Evolutionary conservation across 2,113 vertebrate species (phyloP), one percentile per base, ranked within the genome.

Genomic region (Morone chrysops): DNA sequence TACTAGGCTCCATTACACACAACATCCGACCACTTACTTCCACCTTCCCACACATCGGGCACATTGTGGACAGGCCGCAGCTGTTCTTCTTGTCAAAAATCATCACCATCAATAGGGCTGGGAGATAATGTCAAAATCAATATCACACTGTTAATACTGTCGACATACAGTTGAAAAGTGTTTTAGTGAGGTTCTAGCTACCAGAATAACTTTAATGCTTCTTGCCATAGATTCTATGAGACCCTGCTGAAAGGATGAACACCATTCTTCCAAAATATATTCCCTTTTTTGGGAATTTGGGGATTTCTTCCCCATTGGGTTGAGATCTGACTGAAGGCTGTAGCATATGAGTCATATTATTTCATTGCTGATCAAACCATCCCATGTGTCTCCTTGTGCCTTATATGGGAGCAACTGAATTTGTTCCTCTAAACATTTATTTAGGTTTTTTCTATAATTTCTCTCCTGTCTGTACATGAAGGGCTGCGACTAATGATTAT

Each of bases 1-100:
- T 22, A 45, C 48, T 2, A 50, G 45, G 47, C 62, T 75, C 13
- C 7, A 81, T 87, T 71, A 83, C 36, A 78, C 73, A 62, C 41
- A 69, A 1, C 16, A 51, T 63, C 71, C 60, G 17, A 78, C 80
- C 25, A n/a, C 45, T 57, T 10, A 8, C 60, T 75, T 71, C 70
- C 70, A 75, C 9, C 31, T 53, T 70, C 51, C 36, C 62, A 71
- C 47, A 48, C 74, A 60, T 25, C 4, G 1, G 69, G 75, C 67
- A 71, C 61, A 53, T 6, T 50, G 62, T 14, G 4, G 45, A 62
- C 47, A 22, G n/a, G 38, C 36, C 51, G 8, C 51, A 67, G 73
- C 41, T 73, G 75, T 8, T 70, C 25, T 7, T 68, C 70, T 18
- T 18, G 63, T 78, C 53, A 73, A 22, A 68, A 70, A 60, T 66